Evolutionary conservation across 2,888 invertebrate species (phyloP).

Genomic region (Protophormia terraenovae): DNA sequence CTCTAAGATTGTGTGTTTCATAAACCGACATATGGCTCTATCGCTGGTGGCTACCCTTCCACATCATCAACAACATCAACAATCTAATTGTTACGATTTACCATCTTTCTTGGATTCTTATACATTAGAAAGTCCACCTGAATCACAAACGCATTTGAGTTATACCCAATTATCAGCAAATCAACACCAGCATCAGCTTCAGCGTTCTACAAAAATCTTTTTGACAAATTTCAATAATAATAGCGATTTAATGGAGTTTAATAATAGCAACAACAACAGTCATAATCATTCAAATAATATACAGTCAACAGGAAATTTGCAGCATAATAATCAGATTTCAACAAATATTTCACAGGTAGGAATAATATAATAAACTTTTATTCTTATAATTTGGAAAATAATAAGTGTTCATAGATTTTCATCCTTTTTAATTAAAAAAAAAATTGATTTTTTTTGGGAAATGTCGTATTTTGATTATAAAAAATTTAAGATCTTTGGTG

Average conservation of each 20-base stretch:
- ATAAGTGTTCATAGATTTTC: too few relatives aligned
- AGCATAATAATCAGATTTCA: constrained; percentile 51
- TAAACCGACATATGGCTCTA: constrained; percentile 81
- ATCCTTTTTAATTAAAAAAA: too few relatives aligned
- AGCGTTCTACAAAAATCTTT: constrained; percentile 71
- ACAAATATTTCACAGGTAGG: constrained; percentile 55
- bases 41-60: constrained; percentile 76
- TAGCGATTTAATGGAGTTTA: constrained; percentile 80
- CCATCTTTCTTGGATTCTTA: constrained; percentile 79
- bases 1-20: constrained; percentile 49
- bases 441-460: too few relatives aligned
- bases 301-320: constrained; percentile 30
- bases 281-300: constrained; percentile 41
- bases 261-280: constrained; percentile 57
- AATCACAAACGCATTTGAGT: constrained; percentile 63
- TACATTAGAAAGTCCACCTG: constrained; percentile 71
- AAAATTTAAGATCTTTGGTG: too few relatives aligned
- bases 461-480: too few relatives aligned
- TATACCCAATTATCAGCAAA: constrained; percentile 57
- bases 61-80: constrained; percentile 67
- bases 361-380: too few relatives aligned
- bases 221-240: constrained; percentile 73
- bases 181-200: constrained; percentile 69
- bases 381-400: too few relatives aligned
- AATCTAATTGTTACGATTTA: constrained; percentile 79